These are phyloP conservation scores for Larimichthys polyactis DNA, from an alignment of 2,113 vertebrate species.

Conservation along the genomic window DNA sequence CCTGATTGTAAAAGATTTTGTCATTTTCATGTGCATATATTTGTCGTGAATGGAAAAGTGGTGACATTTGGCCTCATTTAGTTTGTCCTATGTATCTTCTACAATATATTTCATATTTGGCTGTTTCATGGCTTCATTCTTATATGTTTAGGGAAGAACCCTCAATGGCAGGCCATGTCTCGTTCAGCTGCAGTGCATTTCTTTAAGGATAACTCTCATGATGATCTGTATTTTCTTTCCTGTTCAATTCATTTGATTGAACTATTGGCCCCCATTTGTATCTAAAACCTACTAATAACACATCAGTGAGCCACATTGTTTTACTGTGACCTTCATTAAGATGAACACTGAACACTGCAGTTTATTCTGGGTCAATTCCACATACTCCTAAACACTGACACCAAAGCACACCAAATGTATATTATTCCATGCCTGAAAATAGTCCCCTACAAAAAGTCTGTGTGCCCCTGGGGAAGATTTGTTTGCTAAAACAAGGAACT, in stretches of 20 bases:
- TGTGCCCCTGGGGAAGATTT: not conserved
- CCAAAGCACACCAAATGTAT: not conserved
- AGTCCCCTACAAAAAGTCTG: not conserved
- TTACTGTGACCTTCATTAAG: not conserved
- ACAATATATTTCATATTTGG: not conserved
- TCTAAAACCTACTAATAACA: not conserved
- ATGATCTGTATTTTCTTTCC: not conserved
- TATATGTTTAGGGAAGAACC: not conserved
- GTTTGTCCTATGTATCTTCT: not conserved
- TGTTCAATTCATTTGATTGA: not conserved
- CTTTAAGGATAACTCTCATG: not conserved
- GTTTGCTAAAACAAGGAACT: not conserved
- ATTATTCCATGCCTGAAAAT: not conserved
- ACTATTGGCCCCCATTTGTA: not conserved
- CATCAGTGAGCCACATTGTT: not conserved
- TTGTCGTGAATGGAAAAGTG: not conserved
- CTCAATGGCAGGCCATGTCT: not conserved
- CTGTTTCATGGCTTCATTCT: not conserved
- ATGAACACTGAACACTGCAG: not conserved
- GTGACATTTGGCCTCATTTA: not conserved
- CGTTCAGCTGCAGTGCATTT: not conserved
- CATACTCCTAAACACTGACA: not conserved
- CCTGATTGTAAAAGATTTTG: conserved; percentile 32
- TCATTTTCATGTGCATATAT: conserved; percentile 10
- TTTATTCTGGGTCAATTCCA: not conserved